Evolutionary conservation across 2,113 vertebrate genomes (phyloP), one percentile per base, ranked within the genome.

Genomic region (Sceloporus undulatus): DNA sequence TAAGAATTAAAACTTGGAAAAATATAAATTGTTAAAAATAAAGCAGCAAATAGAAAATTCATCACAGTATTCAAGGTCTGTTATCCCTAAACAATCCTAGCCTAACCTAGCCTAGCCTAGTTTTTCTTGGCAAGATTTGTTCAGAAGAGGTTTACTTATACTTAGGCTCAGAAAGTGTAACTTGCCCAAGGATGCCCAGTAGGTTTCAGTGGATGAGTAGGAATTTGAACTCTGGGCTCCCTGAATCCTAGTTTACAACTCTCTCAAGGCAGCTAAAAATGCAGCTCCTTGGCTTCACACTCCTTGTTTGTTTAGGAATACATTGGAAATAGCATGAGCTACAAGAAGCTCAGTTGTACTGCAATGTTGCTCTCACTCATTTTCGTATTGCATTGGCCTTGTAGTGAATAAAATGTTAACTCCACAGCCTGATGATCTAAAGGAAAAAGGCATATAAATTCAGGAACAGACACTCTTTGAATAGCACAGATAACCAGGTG

Each of bases 291-390:
- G 25, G 34, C 9, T 16, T 56, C 21, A 66, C 59, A 77, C 29
- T 29, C 10, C 23, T 82, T 65, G 71, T 82, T 75, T 87, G 8
- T 40, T 85, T 85, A 78, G 85, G 27, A 86, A n/a, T 29, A 13
- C 70, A 74, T 10, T 48, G 38, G 56, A 82, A 82, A 52, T 42
- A 29, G 70, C 70, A 74, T 16, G 19, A 5, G 9, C 71, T 11
- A 6, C 71, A 40, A 70, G 23, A 40, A 48, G 23, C 52, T 34
- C 25, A 48, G 70, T 27, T 13, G 38, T 27, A 48, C 59, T 29
- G 23, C 38, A 14, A 4, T 48, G 79, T 25, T 65, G 80, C 59
- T 42, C 3, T 21, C 21, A 14, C 52, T 23, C 59, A 34, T 59
- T 75, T 75, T 18, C 52, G 21, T 21, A 10, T 8, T 23, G 21